Conservation (phyloP, 2,888 invertebrate genomes). For the Megamerina dolium region DNA sequence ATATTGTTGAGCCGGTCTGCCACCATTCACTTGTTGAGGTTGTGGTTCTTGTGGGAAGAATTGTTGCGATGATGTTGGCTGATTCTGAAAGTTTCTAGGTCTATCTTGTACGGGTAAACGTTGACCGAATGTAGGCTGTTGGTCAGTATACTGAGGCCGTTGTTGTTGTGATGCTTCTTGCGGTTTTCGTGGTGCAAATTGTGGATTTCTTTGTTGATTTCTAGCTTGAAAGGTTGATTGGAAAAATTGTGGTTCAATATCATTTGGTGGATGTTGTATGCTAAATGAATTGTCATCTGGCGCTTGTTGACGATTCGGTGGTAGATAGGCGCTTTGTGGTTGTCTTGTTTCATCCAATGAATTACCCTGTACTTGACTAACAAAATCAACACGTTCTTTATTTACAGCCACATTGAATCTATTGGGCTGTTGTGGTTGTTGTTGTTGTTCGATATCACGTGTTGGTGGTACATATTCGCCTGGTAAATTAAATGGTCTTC, state of each 20-base stretch:
- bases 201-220: slow-evolving; percentile 6
- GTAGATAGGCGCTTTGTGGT: slow-evolving; percentile 31
- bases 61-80: slow-evolving; percentile 1
- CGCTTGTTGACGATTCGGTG: slow-evolving; percentile 27
- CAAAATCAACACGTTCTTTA: slow-evolving; percentile 37
- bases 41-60: slow-evolving; percentile 7
- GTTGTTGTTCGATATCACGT: slow-evolving; percentile 13
- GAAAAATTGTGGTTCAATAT: slow-evolving; percentile 6
- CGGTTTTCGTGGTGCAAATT: slow-evolving; percentile 2
- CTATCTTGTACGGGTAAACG: slow-evolving; percentile 10
- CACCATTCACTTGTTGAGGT: slow-evolving; percentile 1
- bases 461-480: slow-evolving; percentile 28
- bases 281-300: slow-evolving; percentile 16
- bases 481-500: slow-evolving; percentile 44
- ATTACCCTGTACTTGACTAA: slow-evolving; percentile 28
- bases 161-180: slow-evolving; percentile 1
- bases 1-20: slow-evolving; percentile 27
- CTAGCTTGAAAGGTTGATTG: too few species aligned
- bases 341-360: slow-evolving; percentile 14
- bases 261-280: slow-evolving; percentile 13
- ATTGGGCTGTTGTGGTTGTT: slow-evolving; percentile 15
- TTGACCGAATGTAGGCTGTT: slow-evolving; percentile 9
- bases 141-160: slow-evolving; percentile 14
- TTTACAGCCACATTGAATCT: slow-evolving; percentile 35
- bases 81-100: slow-evolving; percentile 15